These are phyloP conservation scores for Merodon equestris DNA, from an alignment of 2,888 invertebrate genomes.

Conservation along the genomic window DNA sequence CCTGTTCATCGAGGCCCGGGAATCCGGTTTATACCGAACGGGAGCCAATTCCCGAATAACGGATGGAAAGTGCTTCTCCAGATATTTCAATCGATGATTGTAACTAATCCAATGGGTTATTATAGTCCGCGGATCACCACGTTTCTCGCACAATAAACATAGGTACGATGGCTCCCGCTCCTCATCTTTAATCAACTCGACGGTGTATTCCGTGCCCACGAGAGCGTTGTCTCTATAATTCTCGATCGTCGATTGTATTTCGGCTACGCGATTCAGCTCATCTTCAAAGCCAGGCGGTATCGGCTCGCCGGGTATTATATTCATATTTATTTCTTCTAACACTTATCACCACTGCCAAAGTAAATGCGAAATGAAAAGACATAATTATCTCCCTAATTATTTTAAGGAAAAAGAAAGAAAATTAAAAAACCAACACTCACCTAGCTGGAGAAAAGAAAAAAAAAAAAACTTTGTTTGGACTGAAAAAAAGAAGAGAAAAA, in stretches of 20 bases:
- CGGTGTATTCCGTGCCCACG: conserved; percentile 88
- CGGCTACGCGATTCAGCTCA: conserved; percentile 79
- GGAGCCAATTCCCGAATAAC: conserved; percentile 82
- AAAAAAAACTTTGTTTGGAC: not conserved
- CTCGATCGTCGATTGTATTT: conserved; percentile 80
- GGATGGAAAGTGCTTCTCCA: conserved; percentile 80
- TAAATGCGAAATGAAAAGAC: conserved; percentile 19
- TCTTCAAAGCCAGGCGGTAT: conserved; percentile 86
- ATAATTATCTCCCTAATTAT: not conserved
- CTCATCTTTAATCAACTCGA: conserved; percentile 85
- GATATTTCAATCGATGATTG: conserved; percentile 86
- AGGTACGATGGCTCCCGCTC: conserved; percentile 86
- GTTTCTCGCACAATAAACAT: conserved; percentile 89
- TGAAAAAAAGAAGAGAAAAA: conserved; percentile 5
- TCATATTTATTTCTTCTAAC: conserved; percentile 70
- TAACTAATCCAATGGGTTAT: conserved; percentile 88
- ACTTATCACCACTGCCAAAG: not conserved
- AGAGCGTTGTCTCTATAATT: conserved; percentile 79
- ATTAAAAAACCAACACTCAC: conserved; percentile 21
- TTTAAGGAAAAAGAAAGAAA: conserved; percentile 9
- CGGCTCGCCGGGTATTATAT: conserved; percentile 82
- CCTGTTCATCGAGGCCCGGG: conserved; percentile 79
- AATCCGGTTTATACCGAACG: conserved; percentile 82
- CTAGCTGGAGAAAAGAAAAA: not conserved
- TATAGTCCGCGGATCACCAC: conserved; percentile 88